Base-by-base conservation (phyloP, 2,888 invertebrate genomes). In the Diploptera punctata region DNA sequence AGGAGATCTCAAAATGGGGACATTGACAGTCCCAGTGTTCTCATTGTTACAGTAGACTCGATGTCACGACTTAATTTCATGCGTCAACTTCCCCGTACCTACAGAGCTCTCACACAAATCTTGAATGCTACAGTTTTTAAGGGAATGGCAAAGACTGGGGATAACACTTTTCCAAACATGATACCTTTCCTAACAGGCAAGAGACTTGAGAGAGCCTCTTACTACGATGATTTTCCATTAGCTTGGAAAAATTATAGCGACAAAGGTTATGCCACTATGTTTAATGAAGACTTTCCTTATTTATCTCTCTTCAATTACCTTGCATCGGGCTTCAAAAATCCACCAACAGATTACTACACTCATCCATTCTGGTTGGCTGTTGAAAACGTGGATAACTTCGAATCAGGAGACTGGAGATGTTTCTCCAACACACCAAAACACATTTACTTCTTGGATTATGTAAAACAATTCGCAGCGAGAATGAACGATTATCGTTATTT, bases 91-190 rank as follows among this genome's bases (percentile, higher is more conserved):
- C 80, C 81, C 0, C 77, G 76, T 47, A 82, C 83, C 0, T 77
- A 81, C 61, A 67, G 75, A 9, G 79, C 79, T 67, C 77, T 83
- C 10, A 76, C 77, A 4, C 73, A 79, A 7, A 75, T 77, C n/a
- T 75, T 83, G 24, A 76, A 76, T 0, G 82, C 80, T 1, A 76
- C 80, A 19, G 81, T 82, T 47, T 75, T 83, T 72, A 72, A 78
- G 3, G 83, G 82, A 0, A 77, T 79, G 68, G 85, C 82, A 74
- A 87, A 86, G 77, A 84, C 86, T n/a, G 86, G 84, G 1, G 86
- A 86, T 76, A 87, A 86, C 76, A 86, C 86, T 0, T 85, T 83
- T 76, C 84, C 86, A 0, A 87, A 87, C 76, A 79, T 86, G 43
- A 79, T 84, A 5, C 83, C 86, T 0, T 78, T 86, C 77, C 79